Evolutionary conservation across 1,140 invertebrate genomes (phyloP), one percentile per base, ranked within the genome.

Genomic region (Diachasmimorpha longicaudata): DNA sequence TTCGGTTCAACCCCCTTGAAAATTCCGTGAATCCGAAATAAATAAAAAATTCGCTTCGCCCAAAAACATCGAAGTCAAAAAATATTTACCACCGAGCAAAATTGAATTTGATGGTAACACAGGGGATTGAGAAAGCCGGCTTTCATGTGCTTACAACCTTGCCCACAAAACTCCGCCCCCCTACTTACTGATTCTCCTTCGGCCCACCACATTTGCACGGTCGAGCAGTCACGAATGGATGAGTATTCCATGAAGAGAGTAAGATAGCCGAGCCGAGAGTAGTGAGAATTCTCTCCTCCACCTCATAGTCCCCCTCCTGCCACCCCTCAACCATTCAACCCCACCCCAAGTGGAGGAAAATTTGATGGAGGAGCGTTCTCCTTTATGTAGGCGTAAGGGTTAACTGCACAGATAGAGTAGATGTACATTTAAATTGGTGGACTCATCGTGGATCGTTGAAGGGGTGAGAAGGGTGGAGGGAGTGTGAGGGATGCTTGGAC

Each of bases 401-500:
- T 63, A 63, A 63, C 58, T 63, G 10, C 23, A 63, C 23, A 63
- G 58, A 58, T 58, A 58, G n/a, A 58, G n/a, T n/a, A 58, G n/a
- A 63, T 63, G 58, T 63, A 63, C 58, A 63, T 63, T 63, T 23
- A 63, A 63, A 63, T 63, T 63, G 58, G 9, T 25, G 14, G 23
- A 63, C 21, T 23, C n/a, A n/a, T n/a, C n/a, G 31, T 16, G 52
- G 23, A 9, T 11, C 1, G 39, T 1, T 0, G 39, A 42, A 10
- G 39, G 13, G 9, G 4, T 39, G 4, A 39, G 37, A 39, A 39
- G 37, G 37, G 37, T 39, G 37, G 10, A 39, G 37, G 4, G 4
- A 19, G 14, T 63, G 31, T 14, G 23, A 78, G 55, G 52, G 76
- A 79, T 78, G 55, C 73, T 77, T 77, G 74, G 76, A 72, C 42